Evolutionary conservation across 2,888 invertebrate species (phyloP).

Genomic region (Prosapia bicincta): DNA sequence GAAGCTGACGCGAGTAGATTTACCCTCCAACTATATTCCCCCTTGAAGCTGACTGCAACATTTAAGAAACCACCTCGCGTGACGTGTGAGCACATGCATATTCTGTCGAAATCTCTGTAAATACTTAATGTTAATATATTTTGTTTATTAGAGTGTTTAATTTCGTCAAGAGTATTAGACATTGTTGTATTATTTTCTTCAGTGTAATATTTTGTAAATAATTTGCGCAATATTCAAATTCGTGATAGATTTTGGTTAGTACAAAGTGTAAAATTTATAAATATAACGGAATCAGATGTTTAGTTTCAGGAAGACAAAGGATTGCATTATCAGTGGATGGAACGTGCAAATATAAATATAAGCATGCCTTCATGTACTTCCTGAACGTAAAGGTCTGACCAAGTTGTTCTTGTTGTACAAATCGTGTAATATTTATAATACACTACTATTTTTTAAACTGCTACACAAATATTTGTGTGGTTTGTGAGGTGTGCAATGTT

Average conservation of each 20-base stretch:
- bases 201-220: not conserved
- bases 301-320: not conserved
- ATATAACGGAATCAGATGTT: not conserved
- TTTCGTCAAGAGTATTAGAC: not conserved
- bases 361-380: not conserved
- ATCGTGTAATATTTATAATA: not conserved
- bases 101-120: not conserved
- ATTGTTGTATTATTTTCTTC: not conserved
- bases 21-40: too few relatives aligned
- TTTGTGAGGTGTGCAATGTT: conserved; percentile 19
- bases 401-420: not conserved
- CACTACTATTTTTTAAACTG: conserved; percentile 11
- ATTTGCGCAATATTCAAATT: not conserved
- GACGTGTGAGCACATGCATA: not conserved
- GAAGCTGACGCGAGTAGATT: too few relatives aligned
- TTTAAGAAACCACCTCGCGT: not conserved
- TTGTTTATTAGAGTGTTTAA: not conserved
- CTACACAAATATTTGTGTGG: conserved; percentile 14
- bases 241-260: conserved; percentile 25
- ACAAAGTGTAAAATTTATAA: conserved; percentile 11
- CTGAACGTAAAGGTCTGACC: not conserved
- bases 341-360: not conserved
- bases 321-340: too few relatives aligned
- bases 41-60: not conserved
- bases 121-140: not conserved